Percentiles rank a stretch among this genome's conserved stretches.
Evolutionary conservation across 37 sponge, comb jelly and placozoan species (phyloP).

Genomic region (Spongia lamella): DNA sequence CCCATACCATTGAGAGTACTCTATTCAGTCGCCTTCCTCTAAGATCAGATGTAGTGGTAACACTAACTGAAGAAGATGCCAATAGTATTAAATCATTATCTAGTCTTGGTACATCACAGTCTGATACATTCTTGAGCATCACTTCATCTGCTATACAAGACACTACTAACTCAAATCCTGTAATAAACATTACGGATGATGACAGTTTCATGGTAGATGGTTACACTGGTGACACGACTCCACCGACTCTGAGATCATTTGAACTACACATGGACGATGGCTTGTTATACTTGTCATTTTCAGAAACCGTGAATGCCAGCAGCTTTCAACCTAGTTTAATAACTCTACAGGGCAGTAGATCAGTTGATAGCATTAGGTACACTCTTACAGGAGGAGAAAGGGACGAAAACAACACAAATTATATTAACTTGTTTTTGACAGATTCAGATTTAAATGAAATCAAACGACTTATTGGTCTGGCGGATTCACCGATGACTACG

Average conservation of each 20-base stretch:
- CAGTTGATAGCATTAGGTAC: not conserved
- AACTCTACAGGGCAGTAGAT: conserved; percentile 21
- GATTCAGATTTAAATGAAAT: conserved; percentile 74
- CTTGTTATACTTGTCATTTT: conserved; percentile 46
- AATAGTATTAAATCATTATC: conserved; percentile 68
- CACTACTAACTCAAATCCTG: conserved; percentile 28
- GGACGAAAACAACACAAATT: conserved; percentile 24
- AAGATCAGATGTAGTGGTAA: conserved; percentile 13
- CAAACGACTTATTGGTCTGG: conserved; percentile 73
- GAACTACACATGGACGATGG: conserved; percentile 71
- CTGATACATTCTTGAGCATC: conserved; percentile 40
- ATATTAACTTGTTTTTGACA: conserved; percentile 41
- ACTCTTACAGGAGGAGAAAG: conserved; percentile 67
- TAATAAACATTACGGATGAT: not conserved
- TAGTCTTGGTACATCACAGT: conserved; percentile 34
- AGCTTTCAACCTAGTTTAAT: conserved; percentile 62
- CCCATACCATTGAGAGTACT: conserved; percentile 29
- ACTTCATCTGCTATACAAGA: conserved; percentile 47
- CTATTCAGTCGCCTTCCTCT: conserved; percentile 4
- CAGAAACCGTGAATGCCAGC: conserved; percentile 76
- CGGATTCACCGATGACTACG: conserved; percentile 37
- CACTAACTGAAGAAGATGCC: conserved; percentile 52
- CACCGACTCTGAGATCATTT: conserved; percentile 44
- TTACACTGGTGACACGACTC: conserved; percentile 52
- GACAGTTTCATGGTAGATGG: conserved; percentile 5